Percentiles rank a stretch among this genome's conserved stretches.
Conservation (phyloP, 2,797 vertebrate genomes). For the Chloroceryle amazona region DNA sequence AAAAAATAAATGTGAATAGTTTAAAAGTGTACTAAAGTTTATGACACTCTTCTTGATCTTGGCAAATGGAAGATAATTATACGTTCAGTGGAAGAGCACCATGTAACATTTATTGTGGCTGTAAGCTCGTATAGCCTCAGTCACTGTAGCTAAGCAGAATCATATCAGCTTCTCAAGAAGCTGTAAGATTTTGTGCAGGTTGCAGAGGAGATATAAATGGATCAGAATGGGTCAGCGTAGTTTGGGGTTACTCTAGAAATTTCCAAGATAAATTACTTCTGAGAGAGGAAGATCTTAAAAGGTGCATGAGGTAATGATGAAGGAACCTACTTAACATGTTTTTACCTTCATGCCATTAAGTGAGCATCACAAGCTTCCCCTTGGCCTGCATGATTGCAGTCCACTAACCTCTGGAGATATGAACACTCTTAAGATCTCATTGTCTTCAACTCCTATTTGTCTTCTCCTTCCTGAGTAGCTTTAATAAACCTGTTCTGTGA, state of each 20-base stretch:
- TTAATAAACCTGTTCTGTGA: background rate
- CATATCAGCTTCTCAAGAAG: background rate
- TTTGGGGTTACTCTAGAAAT: background rate
- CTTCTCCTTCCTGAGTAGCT: constrained; percentile 8
- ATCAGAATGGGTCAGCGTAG: background rate
- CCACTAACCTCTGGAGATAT: background rate
- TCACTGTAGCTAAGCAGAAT: background rate
- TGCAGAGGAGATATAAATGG: background rate
- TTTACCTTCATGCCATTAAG: background rate
- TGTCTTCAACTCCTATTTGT: background rate
- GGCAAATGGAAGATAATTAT: background rate
- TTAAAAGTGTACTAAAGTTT: background rate
- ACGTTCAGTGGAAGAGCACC: background rate
- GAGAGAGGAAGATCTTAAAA: background rate
- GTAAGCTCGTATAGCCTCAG: background rate
- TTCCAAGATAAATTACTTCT: background rate
- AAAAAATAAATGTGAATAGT: background rate
- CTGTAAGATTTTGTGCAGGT: background rate
- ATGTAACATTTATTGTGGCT: background rate
- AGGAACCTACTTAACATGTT: background rate
- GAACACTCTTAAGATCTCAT: background rate
- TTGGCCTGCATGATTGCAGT: background rate
- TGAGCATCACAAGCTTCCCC: background rate
- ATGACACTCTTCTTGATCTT: background rate
- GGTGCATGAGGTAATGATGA: background rate